Conservation (phyloP, 2,888 invertebrate genomes). For the Limulus polyphemus region DNA sequence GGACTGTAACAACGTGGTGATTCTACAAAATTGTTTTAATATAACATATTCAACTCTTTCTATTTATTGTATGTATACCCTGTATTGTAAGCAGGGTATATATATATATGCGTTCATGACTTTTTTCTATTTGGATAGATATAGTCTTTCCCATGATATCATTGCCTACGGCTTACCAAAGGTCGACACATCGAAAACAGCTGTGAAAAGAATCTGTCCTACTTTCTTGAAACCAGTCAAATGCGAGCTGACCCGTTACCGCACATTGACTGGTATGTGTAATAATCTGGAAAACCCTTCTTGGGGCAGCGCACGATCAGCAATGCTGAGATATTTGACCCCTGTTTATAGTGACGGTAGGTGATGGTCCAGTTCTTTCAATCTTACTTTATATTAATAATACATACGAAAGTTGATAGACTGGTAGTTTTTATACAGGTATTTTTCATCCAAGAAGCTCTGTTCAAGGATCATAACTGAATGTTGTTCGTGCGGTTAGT, state of each 20-base stretch:
- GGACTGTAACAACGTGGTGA: no score
- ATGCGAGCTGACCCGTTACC: slow-evolving; percentile 74
- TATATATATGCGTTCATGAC: no score
- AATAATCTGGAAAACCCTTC: slow-evolving; percentile 77
- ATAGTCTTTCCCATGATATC: slow-evolving; percentile 69
- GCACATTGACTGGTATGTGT: slow-evolving; percentile 73
- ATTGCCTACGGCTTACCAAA: slow-evolving; percentile 73
- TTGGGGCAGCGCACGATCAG: slow-evolving; percentile 73
- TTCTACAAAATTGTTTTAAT: no score
- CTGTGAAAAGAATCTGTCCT: slow-evolving; percentile 73
- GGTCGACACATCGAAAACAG: slow-evolving; percentile 74
- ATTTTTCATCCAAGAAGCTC: no score
- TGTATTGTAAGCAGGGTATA: no score
- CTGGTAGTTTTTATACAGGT: no score
- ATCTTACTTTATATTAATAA: no score
- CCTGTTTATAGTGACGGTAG: slow-evolving; percentile 63
- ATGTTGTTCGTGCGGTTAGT: no score
- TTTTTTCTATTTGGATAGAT: slow-evolving; percentile 43
- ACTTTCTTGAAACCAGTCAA: slow-evolving; percentile 75
- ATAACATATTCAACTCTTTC: no score
- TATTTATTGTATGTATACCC: no score
- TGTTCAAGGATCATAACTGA: no score
- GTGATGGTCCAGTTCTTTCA: not conserved
- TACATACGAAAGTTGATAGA: no score
- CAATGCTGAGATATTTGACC: slow-evolving; percentile 66